phyloP scores from a whole-genome alignment of 2,888 invertebrate species.

The Hydroisotoma schaefferi region DNA sequence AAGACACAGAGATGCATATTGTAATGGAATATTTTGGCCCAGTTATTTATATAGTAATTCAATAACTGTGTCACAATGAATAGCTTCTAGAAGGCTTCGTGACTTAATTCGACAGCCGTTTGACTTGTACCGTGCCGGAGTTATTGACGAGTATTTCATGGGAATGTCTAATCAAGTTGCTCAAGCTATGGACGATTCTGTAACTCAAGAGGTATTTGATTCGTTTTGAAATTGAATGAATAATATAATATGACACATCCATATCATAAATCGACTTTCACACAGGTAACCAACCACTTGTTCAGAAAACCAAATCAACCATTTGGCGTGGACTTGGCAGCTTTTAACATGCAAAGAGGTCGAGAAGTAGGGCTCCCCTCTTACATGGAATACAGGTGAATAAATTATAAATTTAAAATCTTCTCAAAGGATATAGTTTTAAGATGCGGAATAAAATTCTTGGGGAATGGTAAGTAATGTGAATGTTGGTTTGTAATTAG shows the following conservation, averaged over 20 bases:
- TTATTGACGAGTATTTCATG: conserved; percentile 87
- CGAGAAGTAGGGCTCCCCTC: conserved; percentile 87
- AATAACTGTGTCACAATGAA: conserved; percentile 4
- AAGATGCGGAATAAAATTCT: no score
- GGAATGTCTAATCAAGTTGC: conserved; percentile 91
- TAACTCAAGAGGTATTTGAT: conserved; percentile 61
- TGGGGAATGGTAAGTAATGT: no score
- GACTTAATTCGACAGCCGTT: conserved; percentile 84
- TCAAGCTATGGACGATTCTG: conserved; percentile 91
- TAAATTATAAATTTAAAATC: not conserved
- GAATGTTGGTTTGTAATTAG: no score
- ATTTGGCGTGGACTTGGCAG: conserved; percentile 84
- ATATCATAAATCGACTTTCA: not conserved
- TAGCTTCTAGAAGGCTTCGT: conserved; percentile 81
- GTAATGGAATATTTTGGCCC: not conserved
- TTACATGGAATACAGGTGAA: conserved; percentile 78
- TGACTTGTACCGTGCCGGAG: conserved; percentile 84
- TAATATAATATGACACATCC: not conserved
- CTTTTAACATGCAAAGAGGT: conserved; percentile 89
- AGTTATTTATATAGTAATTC: not conserved
- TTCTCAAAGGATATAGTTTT: not conserved
- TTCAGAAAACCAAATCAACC: conserved; percentile 63
- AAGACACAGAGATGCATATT: conserved; percentile 1
- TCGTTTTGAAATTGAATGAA: not conserved
- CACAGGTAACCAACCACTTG: conserved; percentile 84